Conservation (phyloP, 2,888 invertebrate species). For the Drosophila falleni region DNA sequence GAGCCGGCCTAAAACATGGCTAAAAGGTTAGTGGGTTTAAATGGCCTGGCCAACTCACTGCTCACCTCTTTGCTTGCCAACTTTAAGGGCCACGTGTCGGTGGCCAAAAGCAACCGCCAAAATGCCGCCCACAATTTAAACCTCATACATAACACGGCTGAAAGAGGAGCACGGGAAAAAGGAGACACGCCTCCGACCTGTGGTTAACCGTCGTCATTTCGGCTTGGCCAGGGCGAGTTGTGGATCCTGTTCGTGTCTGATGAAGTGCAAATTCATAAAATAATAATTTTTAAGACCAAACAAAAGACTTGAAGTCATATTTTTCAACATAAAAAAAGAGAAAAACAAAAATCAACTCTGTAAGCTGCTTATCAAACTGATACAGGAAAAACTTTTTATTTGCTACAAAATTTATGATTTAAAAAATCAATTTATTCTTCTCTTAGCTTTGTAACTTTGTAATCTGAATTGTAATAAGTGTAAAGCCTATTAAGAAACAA, state of each 20-base stretch:
- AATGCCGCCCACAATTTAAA: slow-evolving; percentile 22
- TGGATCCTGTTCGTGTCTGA: slow-evolving; percentile 36
- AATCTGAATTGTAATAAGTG: background rate
- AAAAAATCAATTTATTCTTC: background rate
- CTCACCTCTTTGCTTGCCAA: slow-evolving; percentile 12
- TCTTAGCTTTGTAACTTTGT: background rate
- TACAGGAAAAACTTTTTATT: background rate
- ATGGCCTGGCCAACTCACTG: slow-evolving; percentile 34
- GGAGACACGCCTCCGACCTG: slow-evolving; percentile 14
- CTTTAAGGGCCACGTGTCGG: slow-evolving; percentile 42
- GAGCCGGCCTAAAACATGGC: slow-evolving; percentile 28
- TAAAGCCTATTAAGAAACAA: background rate
- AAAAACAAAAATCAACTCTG: background rate
- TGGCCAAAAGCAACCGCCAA: slow-evolving; percentile 4
- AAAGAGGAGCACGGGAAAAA: slow-evolving; percentile 1
- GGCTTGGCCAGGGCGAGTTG: slow-evolving; percentile 16
- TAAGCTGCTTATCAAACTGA: slow-evolving; percentile 1
- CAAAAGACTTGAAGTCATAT: slow-evolving; percentile 40
- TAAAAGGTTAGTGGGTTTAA: slow-evolving; percentile 45
- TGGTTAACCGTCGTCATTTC: slow-evolving; percentile 61
- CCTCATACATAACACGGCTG: slow-evolving; percentile 14
- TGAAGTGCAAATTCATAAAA: slow-evolving; percentile 68
- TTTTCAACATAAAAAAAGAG: background rate
- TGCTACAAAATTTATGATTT: background rate
- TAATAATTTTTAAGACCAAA: slow-evolving; percentile 51